Conservation (phyloP, 1,140 invertebrate genomes). For the Drosophila auraria region DNA sequence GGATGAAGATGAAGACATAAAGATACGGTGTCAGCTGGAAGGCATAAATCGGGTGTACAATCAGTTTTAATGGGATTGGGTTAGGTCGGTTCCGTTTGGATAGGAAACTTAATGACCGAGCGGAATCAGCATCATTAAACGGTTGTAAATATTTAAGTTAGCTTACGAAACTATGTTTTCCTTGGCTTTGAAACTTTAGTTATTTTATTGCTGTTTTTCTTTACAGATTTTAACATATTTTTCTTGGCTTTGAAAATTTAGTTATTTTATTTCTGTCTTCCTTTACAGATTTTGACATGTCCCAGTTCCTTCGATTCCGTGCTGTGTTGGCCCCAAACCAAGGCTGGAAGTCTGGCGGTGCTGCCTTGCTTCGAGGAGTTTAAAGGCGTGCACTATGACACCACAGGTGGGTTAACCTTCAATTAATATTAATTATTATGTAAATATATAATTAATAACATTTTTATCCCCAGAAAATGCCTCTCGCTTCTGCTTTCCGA, state of each 20-base stretch:
- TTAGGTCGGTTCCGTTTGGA: conserved; percentile 28
- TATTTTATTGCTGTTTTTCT: too few relatives aligned
- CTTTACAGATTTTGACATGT: conserved; percentile 74
- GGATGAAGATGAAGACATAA: conserved; percentile 5
- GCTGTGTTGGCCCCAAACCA: conserved; percentile 92
- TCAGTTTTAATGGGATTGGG: conserved; percentile 14
- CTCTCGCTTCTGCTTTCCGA: conserved; percentile 79
- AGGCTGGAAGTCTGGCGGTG: conserved; percentile 87
- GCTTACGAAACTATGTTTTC: conserved; percentile 18
- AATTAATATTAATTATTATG: background rate
- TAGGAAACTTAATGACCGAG: conserved; percentile 23
- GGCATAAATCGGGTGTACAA: conserved; percentile 28
- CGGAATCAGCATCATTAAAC: conserved; percentile 6
- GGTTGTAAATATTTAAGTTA: conserved; percentile 24
- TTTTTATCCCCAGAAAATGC: conserved; percentile 80
- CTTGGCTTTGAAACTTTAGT: too few relatives aligned
- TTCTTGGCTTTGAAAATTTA: background rate
- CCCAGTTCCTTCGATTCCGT: conserved; percentile 89
- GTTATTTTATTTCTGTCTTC: too few relatives aligned
- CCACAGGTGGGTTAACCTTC: conserved; percentile 86
- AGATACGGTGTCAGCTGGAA: conserved; percentile 16
- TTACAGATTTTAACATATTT: conserved; percentile 3
- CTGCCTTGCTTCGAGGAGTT: conserved; percentile 91
- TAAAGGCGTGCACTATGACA: conserved; percentile 91
- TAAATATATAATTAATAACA: background rate